Conservation (phyloP, 2,888 invertebrate species). For the Pyrrhia umbra region DNA sequence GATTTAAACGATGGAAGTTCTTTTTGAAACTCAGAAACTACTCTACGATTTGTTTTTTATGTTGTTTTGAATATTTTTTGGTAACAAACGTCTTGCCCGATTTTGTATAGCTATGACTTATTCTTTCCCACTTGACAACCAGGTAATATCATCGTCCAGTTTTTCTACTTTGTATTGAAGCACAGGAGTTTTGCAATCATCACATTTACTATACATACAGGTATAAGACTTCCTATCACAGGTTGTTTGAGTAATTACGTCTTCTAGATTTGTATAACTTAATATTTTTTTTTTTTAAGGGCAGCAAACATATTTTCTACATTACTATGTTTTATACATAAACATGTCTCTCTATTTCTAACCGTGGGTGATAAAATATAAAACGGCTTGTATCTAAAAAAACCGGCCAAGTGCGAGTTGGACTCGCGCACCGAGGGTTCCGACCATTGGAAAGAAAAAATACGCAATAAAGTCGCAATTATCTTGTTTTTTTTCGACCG, state of each 20-base stretch:
- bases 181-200: not conserved
- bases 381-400: slow-evolving; percentile 32
- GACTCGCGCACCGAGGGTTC: too few relatives aligned
- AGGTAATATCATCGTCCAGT: not conserved
- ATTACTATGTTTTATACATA: slow-evolving; percentile 45
- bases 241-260: not conserved
- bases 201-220: not conserved
- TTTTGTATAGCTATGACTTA: not conserved
- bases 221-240: not conserved
- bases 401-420: too few relatives aligned
- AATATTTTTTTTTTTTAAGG: not conserved
- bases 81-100: not conserved
- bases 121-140: not conserved
- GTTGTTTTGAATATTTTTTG: slow-evolving; percentile 16
- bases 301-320: slow-evolving; percentile 25
- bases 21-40: too few relatives aligned
- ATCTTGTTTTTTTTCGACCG: too few relatives aligned
- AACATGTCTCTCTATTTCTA: slow-evolving; percentile 35
- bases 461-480: too few relatives aligned
- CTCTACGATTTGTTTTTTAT: too few relatives aligned
- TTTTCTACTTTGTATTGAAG: not conserved
- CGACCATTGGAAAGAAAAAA: too few relatives aligned
- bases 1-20: too few relatives aligned
- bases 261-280: not conserved
- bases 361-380: slow-evolving; percentile 18